A percentile compares a stretch with the other conserved stretches of the same genome.
These are phyloP conservation scores for Caenorhabditis sp. DNA, from an alignment of 2,888 invertebrate genomes.

Conservation along the genomic window DNA sequence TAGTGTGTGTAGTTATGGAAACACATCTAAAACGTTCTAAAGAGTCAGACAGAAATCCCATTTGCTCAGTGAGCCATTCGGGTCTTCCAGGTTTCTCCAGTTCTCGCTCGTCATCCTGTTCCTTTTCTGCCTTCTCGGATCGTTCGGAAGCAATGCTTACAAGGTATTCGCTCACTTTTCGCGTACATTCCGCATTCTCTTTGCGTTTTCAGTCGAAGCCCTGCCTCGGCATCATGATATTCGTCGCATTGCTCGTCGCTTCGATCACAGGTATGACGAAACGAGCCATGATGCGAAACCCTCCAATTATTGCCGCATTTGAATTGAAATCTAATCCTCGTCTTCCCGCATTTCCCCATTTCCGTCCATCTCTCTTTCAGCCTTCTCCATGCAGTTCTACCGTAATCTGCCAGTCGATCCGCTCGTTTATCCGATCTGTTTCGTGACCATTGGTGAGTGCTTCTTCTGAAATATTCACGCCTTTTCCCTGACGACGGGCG, in stretches of 20 bases:
- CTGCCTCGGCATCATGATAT: slow-evolving; percentile 55
- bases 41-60: slow-evolving; percentile 25
- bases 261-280: slow-evolving; percentile 48
- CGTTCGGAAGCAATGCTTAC: slow-evolving; percentile 68
- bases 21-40: too few relatives aligned
- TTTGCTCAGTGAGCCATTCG: slow-evolving; percentile 30
- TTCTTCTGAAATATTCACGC: slow-evolving; percentile 22
- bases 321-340: slow-evolving; percentile 40
- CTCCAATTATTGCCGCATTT: slow-evolving; percentile 28
- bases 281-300: slow-evolving; percentile 13
- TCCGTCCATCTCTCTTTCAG: too few relatives aligned
- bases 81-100: slow-evolving; percentile 53
- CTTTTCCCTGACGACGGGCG: slow-evolving; percentile 20
- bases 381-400: slow-evolving; percentile 56
- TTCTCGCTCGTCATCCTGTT: slow-evolving; percentile 59
- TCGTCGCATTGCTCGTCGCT: slow-evolving; percentile 44
- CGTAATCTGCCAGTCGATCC: slow-evolving; percentile 52
- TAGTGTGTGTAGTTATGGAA: too few relatives aligned
- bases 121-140: slow-evolving; percentile 61
- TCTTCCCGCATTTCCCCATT: slow-evolving; percentile 17
- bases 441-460: slow-evolving; percentile 50
- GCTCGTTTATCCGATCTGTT: slow-evolving; percentile 53
- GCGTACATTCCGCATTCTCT: not conserved
- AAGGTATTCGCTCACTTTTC: slow-evolving; percentile 59
- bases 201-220: slow-evolving; percentile 57